Evolutionary conservation across 2,113 vertebrate genomes (phyloP).

Genomic region (Halcyon malimbica): DNA sequence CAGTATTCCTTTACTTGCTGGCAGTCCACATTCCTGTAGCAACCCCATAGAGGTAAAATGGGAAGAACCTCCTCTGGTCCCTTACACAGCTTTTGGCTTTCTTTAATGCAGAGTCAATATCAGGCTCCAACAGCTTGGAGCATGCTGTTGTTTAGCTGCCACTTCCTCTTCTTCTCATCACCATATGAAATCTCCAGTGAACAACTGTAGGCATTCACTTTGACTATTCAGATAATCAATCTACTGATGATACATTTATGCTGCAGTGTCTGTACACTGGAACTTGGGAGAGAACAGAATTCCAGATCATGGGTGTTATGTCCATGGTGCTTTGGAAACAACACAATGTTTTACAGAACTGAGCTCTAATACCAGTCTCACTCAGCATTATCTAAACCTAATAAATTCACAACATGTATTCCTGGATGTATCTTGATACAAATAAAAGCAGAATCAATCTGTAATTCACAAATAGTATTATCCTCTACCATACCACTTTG

Average conservation of each 20-base stretch:
- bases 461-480: not conserved
- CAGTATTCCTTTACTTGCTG: not conserved
- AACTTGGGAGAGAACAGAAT: not conserved
- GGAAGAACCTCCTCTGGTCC: not conserved
- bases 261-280: not conserved
- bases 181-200: not conserved
- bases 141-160: not conserved
- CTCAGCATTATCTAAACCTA: not conserved
- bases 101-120: not conserved
- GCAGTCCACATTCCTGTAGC: slow-evolving; percentile 20
- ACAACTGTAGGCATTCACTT: not conserved
- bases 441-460: not conserved
- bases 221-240: not conserved
- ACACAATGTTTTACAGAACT: not conserved
- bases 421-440: not conserved
- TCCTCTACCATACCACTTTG: not conserved
- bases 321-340: not conserved
- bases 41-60: not conserved
- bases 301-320: not conserved
- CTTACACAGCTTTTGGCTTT: not conserved
- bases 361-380: not conserved
- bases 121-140: not conserved
- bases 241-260: not conserved
- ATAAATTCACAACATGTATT: not conserved
- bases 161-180: not conserved